Evolutionary conservation across 2,113 vertebrate species (phyloP), one percentile per base, ranked within the genome.

Genomic region (Coptodon rendalli): DNA sequence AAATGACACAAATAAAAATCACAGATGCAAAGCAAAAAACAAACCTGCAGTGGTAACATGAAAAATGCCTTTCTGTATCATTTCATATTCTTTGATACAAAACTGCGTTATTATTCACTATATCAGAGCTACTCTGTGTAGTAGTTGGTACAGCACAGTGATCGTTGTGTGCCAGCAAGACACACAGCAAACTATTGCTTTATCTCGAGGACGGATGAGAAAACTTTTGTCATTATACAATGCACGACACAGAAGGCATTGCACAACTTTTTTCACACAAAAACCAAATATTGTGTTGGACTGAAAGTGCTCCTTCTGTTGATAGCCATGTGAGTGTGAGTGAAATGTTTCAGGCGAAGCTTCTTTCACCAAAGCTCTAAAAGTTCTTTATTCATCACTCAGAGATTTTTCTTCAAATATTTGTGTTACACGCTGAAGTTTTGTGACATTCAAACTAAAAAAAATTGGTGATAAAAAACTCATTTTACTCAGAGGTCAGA

Each of bases 201-300:
- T 45, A 48, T 73, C 12, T 73, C 3, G 1, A 71, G n/a, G 1
- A 73, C 3, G 14, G 38, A 24, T 71, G 66, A 71, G 66, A 24
- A 24, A 71, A 71, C n/a, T 1, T 71, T 43, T 9, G n/a, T 43
- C 22, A 3, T 43, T 43, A 16, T 4, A 43, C 66, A 71, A 27
- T 16, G 2, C 36, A 24, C 6, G 5, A 68, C 66, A 9, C 66
- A 71, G 36, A 71, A 71, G 36, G 66, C 66, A 0, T 24, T 6
- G 19, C 38, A 9, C 66, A 71, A 71, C 66, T 71, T 71, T 71
- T 22, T 71, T 66, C 66, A 71, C 66, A 71, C 38, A 27, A 40
- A 24, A 71, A 24, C 7, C 63, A 71, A 40, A 73, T 9, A 45
- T 27, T 73, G 68, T 73, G 68, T 27, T 73, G 13, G 38, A 45